These are phyloP conservation scores for Lasioglossum marginatum DNA, from an alignment of 2,888 invertebrate genomes.

Conservation along the genomic window DNA sequence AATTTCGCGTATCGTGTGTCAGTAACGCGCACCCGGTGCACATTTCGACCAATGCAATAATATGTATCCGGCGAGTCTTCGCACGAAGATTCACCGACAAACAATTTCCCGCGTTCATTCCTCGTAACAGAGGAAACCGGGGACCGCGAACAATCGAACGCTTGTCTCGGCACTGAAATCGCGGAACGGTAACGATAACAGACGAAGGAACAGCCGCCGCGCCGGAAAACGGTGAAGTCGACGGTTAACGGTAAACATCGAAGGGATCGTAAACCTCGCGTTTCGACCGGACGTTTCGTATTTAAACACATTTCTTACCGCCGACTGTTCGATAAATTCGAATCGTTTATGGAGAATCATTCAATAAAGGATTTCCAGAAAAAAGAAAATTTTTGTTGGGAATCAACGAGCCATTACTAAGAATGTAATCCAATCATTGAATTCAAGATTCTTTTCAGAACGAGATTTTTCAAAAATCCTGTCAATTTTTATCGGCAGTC, in stretches of 20 bases:
- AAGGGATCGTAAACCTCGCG: slow-evolving; percentile 22
- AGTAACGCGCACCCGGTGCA: not conserved
- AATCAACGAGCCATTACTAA: not conserved
- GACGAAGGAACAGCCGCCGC: not conserved
- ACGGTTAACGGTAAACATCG: slow-evolving; percentile 52
- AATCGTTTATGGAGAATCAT: not conserved
- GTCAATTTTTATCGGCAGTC: not conserved
- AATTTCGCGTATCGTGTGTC: slow-evolving; percentile 1
- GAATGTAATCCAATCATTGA: not conserved
- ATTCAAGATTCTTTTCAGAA: not conserved
- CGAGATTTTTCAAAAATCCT: not conserved
- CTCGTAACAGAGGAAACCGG: slow-evolving; percentile 10
- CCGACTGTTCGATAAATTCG: not conserved
- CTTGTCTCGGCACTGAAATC: slow-evolving; percentile 4
- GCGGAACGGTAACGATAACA: slow-evolving; percentile 33
- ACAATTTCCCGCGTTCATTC: not conserved
- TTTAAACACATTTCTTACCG: not conserved
- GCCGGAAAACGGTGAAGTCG: slow-evolving; percentile 30
- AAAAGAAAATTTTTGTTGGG: not conserved
- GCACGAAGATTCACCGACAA: not conserved
- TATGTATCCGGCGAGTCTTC: not conserved
- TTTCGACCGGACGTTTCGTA: not conserved
- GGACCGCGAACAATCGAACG: slow-evolving; percentile 24
- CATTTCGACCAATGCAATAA: not conserved
- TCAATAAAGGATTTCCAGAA: not conserved